phyloP scores from a whole-genome alignment of 2,113 vertebrate species.

The Acrocephalus kingi region DNA sequence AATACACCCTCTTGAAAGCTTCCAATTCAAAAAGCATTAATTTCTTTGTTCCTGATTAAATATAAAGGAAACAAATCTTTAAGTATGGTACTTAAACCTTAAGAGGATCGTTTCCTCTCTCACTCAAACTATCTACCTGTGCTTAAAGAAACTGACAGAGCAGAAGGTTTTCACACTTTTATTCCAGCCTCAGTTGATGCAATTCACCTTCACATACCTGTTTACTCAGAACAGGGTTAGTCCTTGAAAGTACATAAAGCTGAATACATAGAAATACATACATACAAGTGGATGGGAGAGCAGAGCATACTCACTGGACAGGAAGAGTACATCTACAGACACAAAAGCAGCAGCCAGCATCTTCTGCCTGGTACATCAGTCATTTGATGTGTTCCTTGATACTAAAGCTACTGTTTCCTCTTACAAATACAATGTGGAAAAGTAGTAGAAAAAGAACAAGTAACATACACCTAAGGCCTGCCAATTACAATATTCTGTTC shows the following conservation, averaged over 20 bases:
- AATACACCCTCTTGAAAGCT: background rate
- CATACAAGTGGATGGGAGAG: background rate
- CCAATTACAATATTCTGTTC: background rate
- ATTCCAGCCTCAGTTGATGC: background rate
- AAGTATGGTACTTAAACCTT: background rate
- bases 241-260: background rate
- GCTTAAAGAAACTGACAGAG: background rate
- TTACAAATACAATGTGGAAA: background rate
- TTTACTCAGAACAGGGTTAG: background rate
- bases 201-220: background rate
- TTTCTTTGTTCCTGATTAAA: constrained; percentile 13
- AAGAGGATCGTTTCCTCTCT: background rate
- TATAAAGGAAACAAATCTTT: background rate
- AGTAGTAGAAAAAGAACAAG: background rate
- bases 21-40: background rate
- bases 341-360: background rate
- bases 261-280: background rate
- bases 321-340: background rate
- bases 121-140: background rate
- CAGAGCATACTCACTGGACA: background rate
- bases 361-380: background rate
- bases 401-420: background rate
- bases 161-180: background rate
- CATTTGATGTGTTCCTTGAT: background rate
- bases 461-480: background rate